Percentiles rank a stretch among this genome's conserved stretches.
Conservation (phyloP, 2,888 invertebrate species). For the Ypsolopha scabrella region DNA sequence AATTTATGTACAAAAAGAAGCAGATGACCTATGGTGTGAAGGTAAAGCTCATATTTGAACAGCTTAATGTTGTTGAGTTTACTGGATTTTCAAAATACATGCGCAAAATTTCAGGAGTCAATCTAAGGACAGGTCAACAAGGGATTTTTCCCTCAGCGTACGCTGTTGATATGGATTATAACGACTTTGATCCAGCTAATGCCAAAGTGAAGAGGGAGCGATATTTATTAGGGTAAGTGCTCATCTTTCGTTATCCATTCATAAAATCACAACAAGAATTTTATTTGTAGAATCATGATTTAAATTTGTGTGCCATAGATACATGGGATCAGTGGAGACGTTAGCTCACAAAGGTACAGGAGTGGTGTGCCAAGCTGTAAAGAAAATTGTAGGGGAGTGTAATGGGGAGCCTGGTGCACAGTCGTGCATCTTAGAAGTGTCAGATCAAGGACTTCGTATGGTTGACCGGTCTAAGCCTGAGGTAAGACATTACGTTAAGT, state of each 20-base stretch:
- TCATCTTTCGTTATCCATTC: neutral
- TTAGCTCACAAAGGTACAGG: slow-evolving; percentile 97
- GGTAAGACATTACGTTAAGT: slow-evolving; percentile 46
- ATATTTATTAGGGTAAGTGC: slow-evolving; percentile 79
- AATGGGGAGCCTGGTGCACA: slow-evolving; percentile 79
- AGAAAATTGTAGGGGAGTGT: slow-evolving; percentile 82
- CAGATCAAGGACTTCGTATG: slow-evolving; percentile 96
- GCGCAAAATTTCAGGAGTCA: slow-evolving; percentile 77
- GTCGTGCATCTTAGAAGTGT: slow-evolving; percentile 92
- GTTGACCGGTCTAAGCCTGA: slow-evolving; percentile 87
- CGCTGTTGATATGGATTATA: slow-evolving; percentile 96
- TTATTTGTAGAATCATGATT: neutral
- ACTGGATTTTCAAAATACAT: too few relatives aligned
- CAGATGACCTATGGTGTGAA: slow-evolving; percentile 98
- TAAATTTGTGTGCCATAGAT: slow-evolving; percentile 41
- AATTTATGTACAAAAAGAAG: slow-evolving; percentile 95
- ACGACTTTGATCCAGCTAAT: slow-evolving; percentile 91
- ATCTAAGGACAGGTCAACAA: slow-evolving; percentile 91
- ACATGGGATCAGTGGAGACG: slow-evolving; percentile 97
- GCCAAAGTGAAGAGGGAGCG: slow-evolving; percentile 88
- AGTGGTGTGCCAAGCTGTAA: slow-evolving; percentile 92
- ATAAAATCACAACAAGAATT: slow-evolving; percentile 4
- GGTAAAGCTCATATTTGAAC: slow-evolving; percentile 62
- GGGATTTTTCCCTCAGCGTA: slow-evolving; percentile 98
- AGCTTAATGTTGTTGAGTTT: too few relatives aligned